Evolutionary conservation across 2,888 invertebrate genomes (phyloP), one percentile per base, ranked within the genome.

Genomic region (Amphimallon solstitiale): DNA sequence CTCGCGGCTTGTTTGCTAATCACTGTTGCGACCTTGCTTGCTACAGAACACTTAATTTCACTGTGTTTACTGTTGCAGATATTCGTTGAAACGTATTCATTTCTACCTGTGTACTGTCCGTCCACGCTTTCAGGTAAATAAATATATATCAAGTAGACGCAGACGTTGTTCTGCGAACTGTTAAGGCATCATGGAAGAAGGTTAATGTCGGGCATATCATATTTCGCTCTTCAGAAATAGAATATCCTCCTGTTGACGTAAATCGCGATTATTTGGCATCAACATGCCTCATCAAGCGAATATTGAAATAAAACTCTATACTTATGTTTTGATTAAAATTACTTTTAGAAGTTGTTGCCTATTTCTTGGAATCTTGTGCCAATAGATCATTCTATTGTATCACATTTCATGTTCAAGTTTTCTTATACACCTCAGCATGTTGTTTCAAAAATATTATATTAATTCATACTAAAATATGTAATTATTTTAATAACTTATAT

Each of bases 1-100:
- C 71, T 69, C 65, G 66, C 65, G 40, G 66, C 45, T 51, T 52
- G 56, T 34, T 65, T 56, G 56, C 38, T 63, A 61, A 61, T 61
- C 61, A 61, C 48, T 61, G 15, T 14, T 61, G 48, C 49, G 61
- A 61, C 61, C 61, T 61, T 61, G 61, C 35, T 61, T 23, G 61
- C 49, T 23, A 49, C 61, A 61, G 48, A 61, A 49, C 59, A 45
- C 23, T 61, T 49, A 49, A 48, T 61, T 61, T 61, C 61, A 38
- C 48, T 29, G 48, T 38, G 61, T 37, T 35, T 61, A 48, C 37
- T 23, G 56, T 48, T 61, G 49, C 48, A 61, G 37, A 49, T 23
- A 49, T 43, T 48, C 23, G 21, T 61, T 48, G 37, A 7, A 12
- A 38, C 40, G 37, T 40, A 23, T 40, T 43, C 23, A 23, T 40